A percentile compares a stretch with the other conserved stretches of the same genome.
Conservation (phyloP, 2,797 vertebrate species). For the Megalops cyprinoides region DNA sequence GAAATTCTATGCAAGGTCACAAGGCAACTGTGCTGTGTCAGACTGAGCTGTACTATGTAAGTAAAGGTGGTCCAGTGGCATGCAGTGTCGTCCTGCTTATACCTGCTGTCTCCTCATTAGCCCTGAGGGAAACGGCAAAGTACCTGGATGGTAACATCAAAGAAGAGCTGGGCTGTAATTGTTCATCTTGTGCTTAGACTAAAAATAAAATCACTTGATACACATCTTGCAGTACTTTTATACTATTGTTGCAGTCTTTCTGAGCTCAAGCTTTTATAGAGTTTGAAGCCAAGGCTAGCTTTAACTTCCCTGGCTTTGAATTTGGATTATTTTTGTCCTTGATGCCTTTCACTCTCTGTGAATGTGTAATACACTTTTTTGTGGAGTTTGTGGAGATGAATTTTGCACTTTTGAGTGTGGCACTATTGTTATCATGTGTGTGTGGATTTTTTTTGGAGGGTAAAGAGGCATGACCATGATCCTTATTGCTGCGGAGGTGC, state of each 20-base stretch:
- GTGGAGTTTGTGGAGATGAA: too few species aligned
- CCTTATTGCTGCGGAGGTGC: neutral
- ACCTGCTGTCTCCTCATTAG: neutral
- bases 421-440: neutral
- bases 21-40: neutral
- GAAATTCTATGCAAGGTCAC: neutral
- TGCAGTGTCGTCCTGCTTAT: neutral
- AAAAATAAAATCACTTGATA: too few species aligned
- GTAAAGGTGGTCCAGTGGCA: neutral
- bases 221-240: neutral
- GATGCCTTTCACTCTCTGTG: too few species aligned
- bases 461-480: neutral
- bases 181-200: too few species aligned
- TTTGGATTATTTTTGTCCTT: too few species aligned
- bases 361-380: too few species aligned
- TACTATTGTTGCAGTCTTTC: neutral
- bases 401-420: neutral
- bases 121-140: neutral
- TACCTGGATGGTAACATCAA: neutral
- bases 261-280: too few species aligned
- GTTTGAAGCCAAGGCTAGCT: neutral
- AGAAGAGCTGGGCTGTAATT: neutral
- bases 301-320: too few species aligned
- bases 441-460: neutral
- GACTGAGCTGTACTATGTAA: neutral